Evolutionary conservation across 2,113 vertebrate genomes (phyloP).

Genomic region (Saguinus imperator): DNA sequence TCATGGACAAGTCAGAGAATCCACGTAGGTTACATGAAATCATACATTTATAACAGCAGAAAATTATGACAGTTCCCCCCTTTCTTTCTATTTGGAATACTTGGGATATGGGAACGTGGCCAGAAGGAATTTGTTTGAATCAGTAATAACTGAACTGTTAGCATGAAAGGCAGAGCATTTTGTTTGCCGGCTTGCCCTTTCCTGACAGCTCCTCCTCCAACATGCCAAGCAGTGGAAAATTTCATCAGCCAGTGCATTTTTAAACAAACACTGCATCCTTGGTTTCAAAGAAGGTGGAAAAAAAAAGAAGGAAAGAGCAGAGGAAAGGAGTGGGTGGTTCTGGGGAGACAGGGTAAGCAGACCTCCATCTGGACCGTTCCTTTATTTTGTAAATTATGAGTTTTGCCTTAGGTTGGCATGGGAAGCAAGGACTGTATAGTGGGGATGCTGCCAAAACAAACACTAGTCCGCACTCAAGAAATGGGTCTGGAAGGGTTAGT

Average conservation of each 20-base stretch:
- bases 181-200: conserved; percentile 53
- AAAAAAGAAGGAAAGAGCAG: conserved; percentile 21
- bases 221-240: conserved; percentile 71
- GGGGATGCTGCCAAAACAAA: conserved; percentile 82
- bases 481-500: conserved; percentile 82
- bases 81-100: conserved; percentile 58
- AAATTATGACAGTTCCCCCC: conserved; percentile 8
- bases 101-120: conserved; percentile 65
- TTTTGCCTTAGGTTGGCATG: conserved; percentile 80
- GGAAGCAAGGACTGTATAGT: conserved; percentile 75
- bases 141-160: conserved; percentile 62
- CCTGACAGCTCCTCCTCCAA: conserved; percentile 64
- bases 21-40: conserved; percentile 21
- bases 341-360: conserved; percentile 70
- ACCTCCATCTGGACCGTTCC: conserved; percentile 75
- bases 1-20: conserved; percentile 7
- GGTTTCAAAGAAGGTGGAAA: conserved; percentile 69
- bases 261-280: conserved; percentile 77
- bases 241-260: conserved; percentile 74
- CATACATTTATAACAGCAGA: conserved; percentile 51
- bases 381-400: conserved; percentile 77
- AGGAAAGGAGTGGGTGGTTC: conserved; percentile 64
- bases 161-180: conserved; percentile 55
- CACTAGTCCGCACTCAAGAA: conserved; percentile 81
- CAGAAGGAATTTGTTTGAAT: conserved; percentile 62